Conservation (phyloP, 2,113 vertebrate species). For the Anhinga anhinga region DNA sequence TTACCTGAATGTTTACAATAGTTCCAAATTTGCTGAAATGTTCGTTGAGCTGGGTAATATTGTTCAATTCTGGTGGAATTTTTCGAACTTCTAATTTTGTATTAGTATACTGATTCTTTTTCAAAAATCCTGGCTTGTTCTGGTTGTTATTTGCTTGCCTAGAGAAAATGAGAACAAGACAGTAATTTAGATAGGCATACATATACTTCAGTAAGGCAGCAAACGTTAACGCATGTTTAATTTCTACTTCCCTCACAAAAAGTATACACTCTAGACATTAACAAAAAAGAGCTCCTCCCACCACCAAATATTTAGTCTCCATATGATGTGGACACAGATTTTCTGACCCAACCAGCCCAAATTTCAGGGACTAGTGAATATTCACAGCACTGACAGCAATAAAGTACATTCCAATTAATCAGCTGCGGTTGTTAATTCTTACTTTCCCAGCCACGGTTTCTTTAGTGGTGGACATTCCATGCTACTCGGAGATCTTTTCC, state of each 20-base stretch:
- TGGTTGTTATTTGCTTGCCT: slow-evolving; percentile 91
- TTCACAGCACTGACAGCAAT: not conserved
- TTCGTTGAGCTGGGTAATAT: slow-evolving; percentile 94
- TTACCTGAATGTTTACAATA: slow-evolving; percentile 98
- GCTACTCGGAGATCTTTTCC: slow-evolving; percentile 83
- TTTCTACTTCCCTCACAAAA: not conserved
- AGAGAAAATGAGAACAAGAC: not conserved
- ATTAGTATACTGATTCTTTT: slow-evolving; percentile 91
- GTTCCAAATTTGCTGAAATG: slow-evolving; percentile 99
- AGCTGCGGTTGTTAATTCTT: slow-evolving; percentile 50
- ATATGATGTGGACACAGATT: not conserved
- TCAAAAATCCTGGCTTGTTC: slow-evolving; percentile 85
- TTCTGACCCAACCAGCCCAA: not conserved
- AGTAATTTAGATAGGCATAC: not conserved
- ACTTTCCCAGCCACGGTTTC: slow-evolving; percentile 96
- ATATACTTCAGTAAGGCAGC: not conserved
- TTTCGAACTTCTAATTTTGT: slow-evolving; percentile 95
- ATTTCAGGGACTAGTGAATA: not conserved
- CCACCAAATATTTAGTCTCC: not conserved
- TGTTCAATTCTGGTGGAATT: slow-evolving; percentile 94
- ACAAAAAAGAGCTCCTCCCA: not conserved
- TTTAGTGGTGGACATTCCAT: slow-evolving; percentile 83
- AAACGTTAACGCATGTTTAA: not conserved
- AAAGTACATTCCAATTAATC: not conserved
- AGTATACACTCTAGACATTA: not conserved